phyloP scores from a whole-genome alignment of 2,797 vertebrate species.

The Bucorvus abyssinicus region DNA sequence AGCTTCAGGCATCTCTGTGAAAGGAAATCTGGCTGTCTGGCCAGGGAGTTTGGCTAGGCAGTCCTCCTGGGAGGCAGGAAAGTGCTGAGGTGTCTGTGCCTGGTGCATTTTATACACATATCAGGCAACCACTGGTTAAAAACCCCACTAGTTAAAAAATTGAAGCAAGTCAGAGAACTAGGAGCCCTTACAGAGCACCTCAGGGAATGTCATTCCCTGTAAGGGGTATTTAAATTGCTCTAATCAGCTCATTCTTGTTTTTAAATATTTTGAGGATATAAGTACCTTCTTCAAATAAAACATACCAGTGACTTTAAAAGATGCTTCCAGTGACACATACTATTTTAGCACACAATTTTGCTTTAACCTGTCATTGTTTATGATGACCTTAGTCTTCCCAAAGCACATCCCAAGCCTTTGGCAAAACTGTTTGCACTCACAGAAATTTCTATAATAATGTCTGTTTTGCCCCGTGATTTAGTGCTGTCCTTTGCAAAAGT shows the following conservation, averaged over 20 bases:
- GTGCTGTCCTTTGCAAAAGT: neutral
- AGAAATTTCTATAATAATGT: neutral
- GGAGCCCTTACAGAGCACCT: neutral
- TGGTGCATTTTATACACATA: rapidly evolving
- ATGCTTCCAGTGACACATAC: neutral
- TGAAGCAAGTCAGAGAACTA: neutral
- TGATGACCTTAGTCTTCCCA: neutral
- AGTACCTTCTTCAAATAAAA: neutral
- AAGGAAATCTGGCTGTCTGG: neutral
- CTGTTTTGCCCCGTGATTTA: neutral
- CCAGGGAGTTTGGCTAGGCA: neutral
- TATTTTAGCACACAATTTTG: neutral
- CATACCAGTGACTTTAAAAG: neutral
- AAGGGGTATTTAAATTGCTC: neutral
- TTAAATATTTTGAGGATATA: neutral
- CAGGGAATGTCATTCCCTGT: neutral
- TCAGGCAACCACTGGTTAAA: neutral
- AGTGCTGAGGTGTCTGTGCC: neutral
- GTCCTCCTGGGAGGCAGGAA: neutral
- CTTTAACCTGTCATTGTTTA: conserved; percentile 9
- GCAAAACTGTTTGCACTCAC: neutral
- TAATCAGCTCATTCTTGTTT: neutral
- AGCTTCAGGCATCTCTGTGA: neutral
- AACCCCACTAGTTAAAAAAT: neutral
- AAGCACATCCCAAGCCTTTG: neutral